A percentile compares a stretch with the other conserved stretches of the same genome.
Conservation (phyloP, 2,113 vertebrate species). For the Vidua macroura region DNA sequence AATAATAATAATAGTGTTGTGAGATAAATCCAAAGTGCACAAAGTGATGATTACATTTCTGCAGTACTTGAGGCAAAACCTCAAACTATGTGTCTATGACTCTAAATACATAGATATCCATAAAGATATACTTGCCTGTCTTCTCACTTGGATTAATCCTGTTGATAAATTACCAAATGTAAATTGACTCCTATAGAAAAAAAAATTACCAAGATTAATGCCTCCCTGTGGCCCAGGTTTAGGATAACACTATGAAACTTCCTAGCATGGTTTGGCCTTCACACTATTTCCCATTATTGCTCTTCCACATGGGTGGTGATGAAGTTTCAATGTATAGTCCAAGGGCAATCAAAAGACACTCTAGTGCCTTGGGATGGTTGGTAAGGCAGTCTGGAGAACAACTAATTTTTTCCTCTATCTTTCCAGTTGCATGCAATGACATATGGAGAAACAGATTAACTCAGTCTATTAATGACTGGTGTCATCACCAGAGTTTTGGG, state of each 20-base stretch:
- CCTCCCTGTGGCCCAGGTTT: background rate
- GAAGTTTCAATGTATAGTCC: background rate
- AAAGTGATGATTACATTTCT: background rate
- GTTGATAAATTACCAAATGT: background rate
- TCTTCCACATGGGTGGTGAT: background rate
- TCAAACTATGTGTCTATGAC: background rate
- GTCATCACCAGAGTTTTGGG: background rate
- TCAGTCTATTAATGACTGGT: background rate
- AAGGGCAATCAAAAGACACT: background rate
- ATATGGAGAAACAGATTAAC: background rate
- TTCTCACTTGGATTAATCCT: background rate
- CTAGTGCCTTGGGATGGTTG: background rate
- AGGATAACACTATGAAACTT: background rate
- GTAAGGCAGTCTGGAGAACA: background rate
- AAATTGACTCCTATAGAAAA: background rate
- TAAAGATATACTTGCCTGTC: background rate
- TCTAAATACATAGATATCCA: background rate
- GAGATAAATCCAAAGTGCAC: background rate
- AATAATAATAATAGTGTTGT: background rate
- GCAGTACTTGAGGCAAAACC: background rate
- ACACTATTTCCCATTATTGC: background rate
- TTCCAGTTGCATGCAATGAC: background rate
- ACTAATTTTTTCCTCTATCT: background rate
- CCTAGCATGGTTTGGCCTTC: background rate
- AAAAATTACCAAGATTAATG: background rate